Percentiles rank a stretch among this genome's conserved stretches.
phyloP scores from a whole-genome alignment of 2,113 vertebrate species.

The Ahaetulla prasina region DNA sequence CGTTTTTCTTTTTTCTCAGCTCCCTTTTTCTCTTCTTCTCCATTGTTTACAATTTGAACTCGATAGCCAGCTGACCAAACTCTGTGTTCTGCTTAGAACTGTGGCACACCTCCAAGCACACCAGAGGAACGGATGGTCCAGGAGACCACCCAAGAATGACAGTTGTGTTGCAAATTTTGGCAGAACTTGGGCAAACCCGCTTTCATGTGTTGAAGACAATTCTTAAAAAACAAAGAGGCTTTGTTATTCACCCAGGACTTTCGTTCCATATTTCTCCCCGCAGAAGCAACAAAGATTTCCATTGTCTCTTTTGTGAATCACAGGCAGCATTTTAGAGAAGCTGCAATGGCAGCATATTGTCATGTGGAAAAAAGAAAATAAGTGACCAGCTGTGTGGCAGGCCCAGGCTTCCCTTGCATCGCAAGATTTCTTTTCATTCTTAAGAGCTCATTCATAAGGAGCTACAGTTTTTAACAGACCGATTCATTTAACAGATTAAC shows the following conservation, averaged over 20 bases:
- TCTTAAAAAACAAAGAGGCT: background rate
- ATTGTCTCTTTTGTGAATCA: background rate
- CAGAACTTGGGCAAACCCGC: background rate
- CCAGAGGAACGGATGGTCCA: background rate
- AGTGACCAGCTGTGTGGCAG: background rate
- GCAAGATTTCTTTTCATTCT: background rate
- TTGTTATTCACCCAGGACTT: background rate
- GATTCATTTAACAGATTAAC: too few species aligned
- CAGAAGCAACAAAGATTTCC: background rate
- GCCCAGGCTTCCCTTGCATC: background rate
- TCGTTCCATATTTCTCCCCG: background rate
- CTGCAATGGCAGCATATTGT: background rate
- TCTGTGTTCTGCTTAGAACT: background rate
- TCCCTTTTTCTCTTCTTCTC: background rate
- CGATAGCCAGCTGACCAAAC: background rate
- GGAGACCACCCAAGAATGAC: background rate
- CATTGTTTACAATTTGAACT: background rate
- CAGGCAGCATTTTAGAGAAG: background rate
- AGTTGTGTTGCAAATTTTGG: background rate
- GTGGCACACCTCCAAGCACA: background rate
- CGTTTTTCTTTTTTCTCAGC: background rate
- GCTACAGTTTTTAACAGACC: too few species aligned
- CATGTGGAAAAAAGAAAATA: background rate
- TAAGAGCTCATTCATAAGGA: background rate
- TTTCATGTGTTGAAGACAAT: background rate